Evolutionary conservation across 2,797 vertebrate genomes (phyloP), one percentile per base, ranked within the genome.

Genomic region (Harpagifer antarcticus): DNA sequence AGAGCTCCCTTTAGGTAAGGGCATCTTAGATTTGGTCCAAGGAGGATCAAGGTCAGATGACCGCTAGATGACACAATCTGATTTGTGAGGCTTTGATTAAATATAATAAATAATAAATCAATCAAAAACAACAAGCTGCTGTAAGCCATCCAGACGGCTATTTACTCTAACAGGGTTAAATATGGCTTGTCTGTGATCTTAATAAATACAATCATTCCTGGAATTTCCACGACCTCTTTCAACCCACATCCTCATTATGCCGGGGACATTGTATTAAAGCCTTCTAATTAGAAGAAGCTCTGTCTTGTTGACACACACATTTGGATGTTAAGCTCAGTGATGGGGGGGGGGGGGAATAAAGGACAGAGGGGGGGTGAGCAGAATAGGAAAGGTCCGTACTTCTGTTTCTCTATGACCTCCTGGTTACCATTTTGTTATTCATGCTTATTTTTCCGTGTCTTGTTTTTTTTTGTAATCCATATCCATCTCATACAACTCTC

Each of bases 211-310:
- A 33, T 76, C 66, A 63, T 80, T 84, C 64, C 49, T 81, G 16
- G 49, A 82, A 65, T 74, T 75, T 57, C 63, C 69, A 48, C 67
- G 83, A 84, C 68, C 71, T 45, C 57, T 70, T 78, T 76, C 55
- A 85, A 54, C 71, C 61, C 74, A 76, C 54, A 72, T 75, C 61
- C 65, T 83, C 69, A 78, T 86, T 87, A 85, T 76, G 54, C 79
- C 0, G 53, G 63, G 76, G 70, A 79, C 52, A 63, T 70, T 55
- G 37, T 44, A 79, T 76, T 76, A 74, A 87, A 75, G 45, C 72
- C 40, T 12, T 42, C 63, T 76, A 82, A 89, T 89, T 79, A 75
- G 74, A 63, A 48, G 55, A 78, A 55, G 61, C 61, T 54, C 45
- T 64, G 20, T 47, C 45, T 63, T 76, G 76, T 81, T 78, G 74